Conservation (phyloP, 2,888 invertebrate genomes). For the Metalampra italica region DNA sequence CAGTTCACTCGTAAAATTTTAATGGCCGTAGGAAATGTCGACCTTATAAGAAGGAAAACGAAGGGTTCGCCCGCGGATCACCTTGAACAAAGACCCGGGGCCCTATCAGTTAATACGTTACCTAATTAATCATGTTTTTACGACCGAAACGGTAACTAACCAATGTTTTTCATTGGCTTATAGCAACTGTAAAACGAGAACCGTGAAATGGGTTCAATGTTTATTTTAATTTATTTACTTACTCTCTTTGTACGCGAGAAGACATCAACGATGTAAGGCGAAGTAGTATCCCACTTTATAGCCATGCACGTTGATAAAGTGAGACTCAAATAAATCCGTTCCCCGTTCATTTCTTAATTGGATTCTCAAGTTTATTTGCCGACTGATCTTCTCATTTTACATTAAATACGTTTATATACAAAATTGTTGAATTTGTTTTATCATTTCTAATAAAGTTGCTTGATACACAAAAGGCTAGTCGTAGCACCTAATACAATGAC, state of each 20-base stretch:
- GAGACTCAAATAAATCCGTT: conserved; percentile 60
- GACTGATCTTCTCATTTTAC: conserved; percentile 63
- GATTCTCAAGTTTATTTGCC: conserved; percentile 71
- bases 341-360: conserved; percentile 70
- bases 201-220: conserved; percentile 11
- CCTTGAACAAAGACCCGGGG: conserved; percentile 31
- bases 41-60: conserved; percentile 46
- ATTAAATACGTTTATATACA: conserved; percentile 47
- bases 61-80: conserved; percentile 37
- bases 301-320: conserved; percentile 61
- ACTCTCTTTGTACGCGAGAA: conserved; percentile 27
- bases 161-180: conserved; percentile 11
- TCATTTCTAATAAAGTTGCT: neutral
- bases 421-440: conserved; percentile 3
- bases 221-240: conserved; percentile 37
- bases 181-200: conserved; percentile 9
- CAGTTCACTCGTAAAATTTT: conserved; percentile 74
- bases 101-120: conserved; percentile 28
- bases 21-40: conserved; percentile 63
- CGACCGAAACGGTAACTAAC: conserved; percentile 8
- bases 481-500: no score
- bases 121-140: conserved; percentile 34
- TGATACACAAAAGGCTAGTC: no score
- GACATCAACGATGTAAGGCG: conserved; percentile 29
- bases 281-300: conserved; percentile 50